Evolutionary conservation across 2,797 vertebrate genomes (phyloP).

Genomic region (Zalophus californianus): DNA sequence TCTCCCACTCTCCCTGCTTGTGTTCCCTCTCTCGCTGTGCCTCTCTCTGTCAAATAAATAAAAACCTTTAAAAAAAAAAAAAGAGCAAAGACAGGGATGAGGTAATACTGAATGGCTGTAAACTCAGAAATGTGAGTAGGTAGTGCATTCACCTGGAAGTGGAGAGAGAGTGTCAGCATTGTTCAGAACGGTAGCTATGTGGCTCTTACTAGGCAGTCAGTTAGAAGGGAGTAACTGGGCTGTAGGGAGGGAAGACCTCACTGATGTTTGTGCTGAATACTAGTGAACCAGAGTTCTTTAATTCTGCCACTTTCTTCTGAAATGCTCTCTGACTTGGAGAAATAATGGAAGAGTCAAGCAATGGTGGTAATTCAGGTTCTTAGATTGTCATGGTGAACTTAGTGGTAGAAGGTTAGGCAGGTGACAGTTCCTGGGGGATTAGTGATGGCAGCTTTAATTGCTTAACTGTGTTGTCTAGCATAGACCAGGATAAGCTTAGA

Average conservation of each 20-base stretch:
- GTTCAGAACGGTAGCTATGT: not conserved
- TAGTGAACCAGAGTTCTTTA: not conserved
- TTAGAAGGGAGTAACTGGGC: not conserved
- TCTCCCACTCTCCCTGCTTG: too few species aligned
- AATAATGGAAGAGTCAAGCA: constrained; percentile 11
- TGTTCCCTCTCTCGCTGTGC: too few species aligned
- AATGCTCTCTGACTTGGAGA: constrained; percentile 9
- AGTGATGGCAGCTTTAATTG: constrained; percentile 19
- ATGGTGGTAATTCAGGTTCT: not conserved
- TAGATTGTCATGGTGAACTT: not conserved
- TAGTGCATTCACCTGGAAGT: not conserved
- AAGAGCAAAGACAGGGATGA: not conserved
- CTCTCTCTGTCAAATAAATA: too few species aligned
- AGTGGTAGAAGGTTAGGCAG: not conserved
- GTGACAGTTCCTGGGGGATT: not conserved
- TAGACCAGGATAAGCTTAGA: not conserved
- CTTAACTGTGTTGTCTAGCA: not conserved
- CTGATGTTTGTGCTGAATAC: constrained; percentile 22
- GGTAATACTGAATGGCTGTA: not conserved
- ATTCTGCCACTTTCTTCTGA: not conserved
- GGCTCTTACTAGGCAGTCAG: not conserved
- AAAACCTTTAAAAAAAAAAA: too few species aligned
- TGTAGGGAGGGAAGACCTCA: not conserved
- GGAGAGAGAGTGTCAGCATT: not conserved
- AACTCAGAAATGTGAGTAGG: not conserved